Base-by-base conservation (phyloP, 2,113 vertebrate species). In the Nanorana parkeri region DNA sequence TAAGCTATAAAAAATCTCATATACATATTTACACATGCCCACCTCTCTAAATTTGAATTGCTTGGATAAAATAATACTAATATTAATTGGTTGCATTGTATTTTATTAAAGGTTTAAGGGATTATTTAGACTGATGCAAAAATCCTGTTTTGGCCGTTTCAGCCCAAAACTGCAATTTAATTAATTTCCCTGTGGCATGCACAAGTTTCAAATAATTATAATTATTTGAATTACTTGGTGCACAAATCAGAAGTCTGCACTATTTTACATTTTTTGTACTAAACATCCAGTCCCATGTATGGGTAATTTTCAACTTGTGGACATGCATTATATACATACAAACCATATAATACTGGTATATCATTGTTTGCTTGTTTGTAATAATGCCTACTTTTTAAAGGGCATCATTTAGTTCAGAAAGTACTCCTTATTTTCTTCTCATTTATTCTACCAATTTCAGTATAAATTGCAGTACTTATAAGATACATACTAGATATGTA, bases 81-180 rank as follows among this genome's bases (percentile, higher is more conserved):
- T 73, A 73, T 32, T 73, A 73, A 73, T 73, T 73, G 17, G 54
- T 54, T 73, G 54, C 54, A 21, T 60, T 74, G 54, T 74, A 32
- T 58, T 74, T 58, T 58, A 58, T 58, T 58, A 54, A 58, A 60
- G 71, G 60, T 74, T 74, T 74, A 74, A 15, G 28, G 71, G 28
- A 60, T 60, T 74, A 60, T 55, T 36, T 20, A 58, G 28, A 71
- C 23, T 58, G 71, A 74, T 36, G 54, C 71, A 74, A 74, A 73
- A 74, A 74, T 74, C 71, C 71, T 74, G 71, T 58, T 74, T 74
- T 74, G 54, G 71, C 71, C 32, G 28, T 36, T 74, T 28, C 71
- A 74, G 26, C 32, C 54, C 58, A 32, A 74, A 74, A 74, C 71
- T 58, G 19, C 71, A 74, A 74, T 74, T 74, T 74, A 74, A 60